Base-by-base conservation (phyloP, 2,888 invertebrate species). In the Eristalinus sepulchralis region DNA sequence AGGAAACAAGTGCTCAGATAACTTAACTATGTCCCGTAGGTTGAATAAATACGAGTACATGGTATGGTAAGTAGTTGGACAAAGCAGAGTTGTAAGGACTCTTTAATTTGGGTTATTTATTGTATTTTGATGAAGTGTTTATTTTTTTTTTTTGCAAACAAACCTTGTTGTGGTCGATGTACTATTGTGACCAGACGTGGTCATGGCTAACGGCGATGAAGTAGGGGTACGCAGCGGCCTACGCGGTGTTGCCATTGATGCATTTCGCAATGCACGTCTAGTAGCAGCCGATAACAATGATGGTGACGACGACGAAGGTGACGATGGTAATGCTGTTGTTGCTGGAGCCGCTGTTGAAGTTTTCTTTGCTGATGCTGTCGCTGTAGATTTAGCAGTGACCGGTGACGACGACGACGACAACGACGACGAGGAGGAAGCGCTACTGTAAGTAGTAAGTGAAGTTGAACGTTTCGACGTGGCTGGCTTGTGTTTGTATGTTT, bases 131-230 rank as follows among this genome's bases (percentile, higher is more conserved):
- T 63, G 78, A 63, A 76, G 83, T 83, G 80, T 57, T 36, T 81
- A 63, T 53, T 47, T 47, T 27, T 27, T 5, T 27, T 27, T 27
- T 3, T 27, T 27, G 2, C 2, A 77, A 90, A 92, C 92, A 92
- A 92, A 92, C 92, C 92, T 92, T 92, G 91, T 90, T 89, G 92
- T 88, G 89, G 91, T 89, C 87, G 91, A 89, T 88, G 91, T 90
- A 89, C 90, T 91, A 83, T 66, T 86, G 89, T 90, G 90, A 89
- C 90, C 88, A 59, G 90, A 88, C 86, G 90, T 88, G 84, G 89
- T 89, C 67, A 91, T 90, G 85, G 92, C 91, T 90, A 92, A 89
- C 82, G 92, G 92, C 77, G 92, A 92, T 86, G 92, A 92, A 59
- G 91, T 89, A 27, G 92, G 92, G 88, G 92, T 91, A 89, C 92